phyloP scores from a whole-genome alignment of 2,797 vertebrate genomes.

The Onychomys torridus region DNA sequence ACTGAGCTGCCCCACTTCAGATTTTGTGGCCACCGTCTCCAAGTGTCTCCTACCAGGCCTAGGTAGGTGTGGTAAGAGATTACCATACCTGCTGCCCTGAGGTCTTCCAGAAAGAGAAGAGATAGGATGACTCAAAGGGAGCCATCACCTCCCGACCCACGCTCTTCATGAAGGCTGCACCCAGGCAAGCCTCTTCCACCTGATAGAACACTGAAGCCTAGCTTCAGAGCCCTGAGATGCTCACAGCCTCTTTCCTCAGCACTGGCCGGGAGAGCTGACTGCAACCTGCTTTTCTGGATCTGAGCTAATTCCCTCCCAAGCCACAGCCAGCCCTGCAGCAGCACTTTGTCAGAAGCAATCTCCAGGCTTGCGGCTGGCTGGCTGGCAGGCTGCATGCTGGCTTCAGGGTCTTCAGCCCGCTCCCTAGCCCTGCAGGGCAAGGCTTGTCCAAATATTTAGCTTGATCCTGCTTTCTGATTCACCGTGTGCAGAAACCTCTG shows the following conservation, averaged over 20 bases:
- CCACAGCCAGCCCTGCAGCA: not conserved
- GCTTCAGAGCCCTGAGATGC: not conserved
- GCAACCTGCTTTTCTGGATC: not conserved
- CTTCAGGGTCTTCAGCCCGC: conserved; percentile 40
- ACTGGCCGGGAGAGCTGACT: not conserved
- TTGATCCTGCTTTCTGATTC: conserved; percentile 79
- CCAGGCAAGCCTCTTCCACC: not conserved
- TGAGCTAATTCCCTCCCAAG: not conserved
- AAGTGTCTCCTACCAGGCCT: not conserved
- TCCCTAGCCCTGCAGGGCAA: conserved; percentile 38
- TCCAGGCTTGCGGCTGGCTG: not conserved
- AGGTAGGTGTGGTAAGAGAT: not conserved
- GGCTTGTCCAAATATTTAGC: conserved; percentile 83
- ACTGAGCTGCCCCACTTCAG: not conserved
- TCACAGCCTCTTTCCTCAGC: accelerated
- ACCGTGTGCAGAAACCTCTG: conserved; percentile 76
- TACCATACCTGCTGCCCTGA: not conserved
- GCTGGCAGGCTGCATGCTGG: conserved; percentile 38
- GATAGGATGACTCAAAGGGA: conserved; percentile 54
- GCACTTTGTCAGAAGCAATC: conserved; percentile 57
- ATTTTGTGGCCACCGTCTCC: not conserved
- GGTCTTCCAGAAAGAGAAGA: conserved; percentile 11
- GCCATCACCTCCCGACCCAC: not conserved
- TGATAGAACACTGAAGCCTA: not conserved
- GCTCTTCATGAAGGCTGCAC: accelerated